phyloP scores from a whole-genome alignment of 2,113 vertebrate genomes.

The Notechis scutatus region DNA sequence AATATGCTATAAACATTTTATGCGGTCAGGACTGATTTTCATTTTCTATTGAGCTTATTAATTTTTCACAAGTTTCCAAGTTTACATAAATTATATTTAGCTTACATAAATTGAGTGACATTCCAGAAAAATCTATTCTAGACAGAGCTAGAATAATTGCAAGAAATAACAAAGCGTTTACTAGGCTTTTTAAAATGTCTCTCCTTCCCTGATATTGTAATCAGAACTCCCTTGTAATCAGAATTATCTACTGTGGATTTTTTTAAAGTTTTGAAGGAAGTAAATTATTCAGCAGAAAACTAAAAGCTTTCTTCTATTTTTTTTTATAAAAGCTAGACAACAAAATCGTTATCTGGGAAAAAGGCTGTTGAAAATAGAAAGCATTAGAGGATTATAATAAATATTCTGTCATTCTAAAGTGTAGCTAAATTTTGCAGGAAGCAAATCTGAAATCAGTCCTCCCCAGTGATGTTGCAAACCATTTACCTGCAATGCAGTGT shows the following conservation, averaged over 20 bases:
- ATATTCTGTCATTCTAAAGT: slow-evolving; percentile 1
- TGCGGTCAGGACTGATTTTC: neutral
- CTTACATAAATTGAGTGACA: neutral
- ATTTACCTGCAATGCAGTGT: slow-evolving; percentile 90
- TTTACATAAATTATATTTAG: neutral
- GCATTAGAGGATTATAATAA: slow-evolving; percentile 35
- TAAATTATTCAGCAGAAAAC: slow-evolving; percentile 48
- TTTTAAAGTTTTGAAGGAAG: neutral
- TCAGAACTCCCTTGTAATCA: neutral
- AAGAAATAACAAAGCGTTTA: neutral
- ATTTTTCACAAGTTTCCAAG: neutral
- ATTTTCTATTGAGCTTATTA: neutral
- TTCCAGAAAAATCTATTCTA: neutral
- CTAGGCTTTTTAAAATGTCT: neutral
- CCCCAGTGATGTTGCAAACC: slow-evolving; percentile 51
- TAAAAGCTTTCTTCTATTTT: slow-evolving; percentile 38
- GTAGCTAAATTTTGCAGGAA: slow-evolving; percentile 45
- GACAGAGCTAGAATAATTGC: neutral
- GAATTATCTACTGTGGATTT: neutral
- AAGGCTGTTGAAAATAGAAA: slow-evolving; percentile 19
- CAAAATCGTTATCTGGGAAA: slow-evolving; percentile 21
- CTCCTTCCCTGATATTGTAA: neutral
- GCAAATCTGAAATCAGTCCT: slow-evolving; percentile 41
- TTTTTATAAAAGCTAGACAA: slow-evolving; percentile 30
- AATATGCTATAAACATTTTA: neutral